Base-by-base conservation (phyloP, 2,113 vertebrate genomes). In the Nibea albiflora region DNA sequence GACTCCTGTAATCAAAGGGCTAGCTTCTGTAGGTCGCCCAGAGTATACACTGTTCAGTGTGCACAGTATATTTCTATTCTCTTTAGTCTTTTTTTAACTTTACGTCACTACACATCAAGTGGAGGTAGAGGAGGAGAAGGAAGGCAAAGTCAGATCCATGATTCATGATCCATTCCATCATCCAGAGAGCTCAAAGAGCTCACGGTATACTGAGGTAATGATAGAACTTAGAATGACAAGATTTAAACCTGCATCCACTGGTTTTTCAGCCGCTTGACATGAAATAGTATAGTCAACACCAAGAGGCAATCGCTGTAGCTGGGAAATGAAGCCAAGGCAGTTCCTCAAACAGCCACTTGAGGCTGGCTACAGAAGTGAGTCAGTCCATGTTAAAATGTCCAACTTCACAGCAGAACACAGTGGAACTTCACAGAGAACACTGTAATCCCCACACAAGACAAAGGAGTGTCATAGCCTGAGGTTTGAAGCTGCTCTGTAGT, bases 1-100 rank as follows among this genome's bases (percentile, higher is more conserved):
- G 80, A 80, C 22, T 63, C 11, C 63, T 5, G 4, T 24, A 64
- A 80, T 83, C 76, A 85, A 85, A 86, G 61, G 19, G 57, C 22
- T n/a, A 69, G 69, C 79, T 81, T 31, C 69, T 65, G 74, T 47
- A 42, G 81, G 80, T 73, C 24, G 53, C 53, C 1, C 39, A 63
- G 66, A 69, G 72, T 61, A 56, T 58, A 47, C 46, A 2, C 2
- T 3, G 4, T 11, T 44, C 16, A 2, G 22, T 28, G 22, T 46
- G 52, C 11, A 22, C 56, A 70, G 70, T 47, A 50, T 24, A 47
- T 26, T 15, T 58, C 10, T 9, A 39, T 39, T 39, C 35, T 8
- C 35, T 39, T 39, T 39, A 26, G 17, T 50, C 19, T 63, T 28
- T 54, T 73, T 68, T 50, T 42, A 14, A 53, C 56, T 54, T 61